Conservation (phyloP, 1,140 invertebrate species). For the Calephelis nemesis region DNA sequence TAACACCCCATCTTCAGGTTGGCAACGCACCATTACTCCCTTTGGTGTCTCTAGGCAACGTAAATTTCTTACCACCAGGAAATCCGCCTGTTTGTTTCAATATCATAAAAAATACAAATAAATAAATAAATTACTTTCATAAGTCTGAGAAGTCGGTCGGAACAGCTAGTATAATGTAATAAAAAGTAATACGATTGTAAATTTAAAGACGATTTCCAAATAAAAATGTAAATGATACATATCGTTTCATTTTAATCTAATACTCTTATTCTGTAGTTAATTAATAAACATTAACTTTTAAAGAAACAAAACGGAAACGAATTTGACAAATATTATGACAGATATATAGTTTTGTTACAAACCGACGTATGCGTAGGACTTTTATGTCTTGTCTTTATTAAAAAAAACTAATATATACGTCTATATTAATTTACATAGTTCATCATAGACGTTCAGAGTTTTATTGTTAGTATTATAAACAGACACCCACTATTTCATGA, state of each 20-base stretch:
- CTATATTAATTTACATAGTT: conserved; percentile 20
- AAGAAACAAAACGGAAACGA: background rate
- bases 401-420: conserved; percentile 3
- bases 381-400: conserved; percentile 1
- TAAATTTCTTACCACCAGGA: no score
- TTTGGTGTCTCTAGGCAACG: no score
- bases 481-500: conserved; percentile 26
- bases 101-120: no score
- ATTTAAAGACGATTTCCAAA: no score
- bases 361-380: background rate
- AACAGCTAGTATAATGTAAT: no score
- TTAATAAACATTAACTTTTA: background rate
- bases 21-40: no score
- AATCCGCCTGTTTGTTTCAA: no score
- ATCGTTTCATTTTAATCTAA: background rate
- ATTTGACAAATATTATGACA: background rate
- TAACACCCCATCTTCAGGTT: no score
- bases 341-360: conserved; percentile 4
- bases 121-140: no score
- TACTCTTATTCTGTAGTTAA: background rate
- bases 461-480: conserved; percentile 17
- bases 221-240: no score
- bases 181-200: no score
- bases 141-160: no score
- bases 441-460: conserved; percentile 6